Evolutionary conservation across 1,140 invertebrate genomes (phyloP), one percentile per base, ranked within the genome.

Genomic region (Periplaneta americana): DNA sequence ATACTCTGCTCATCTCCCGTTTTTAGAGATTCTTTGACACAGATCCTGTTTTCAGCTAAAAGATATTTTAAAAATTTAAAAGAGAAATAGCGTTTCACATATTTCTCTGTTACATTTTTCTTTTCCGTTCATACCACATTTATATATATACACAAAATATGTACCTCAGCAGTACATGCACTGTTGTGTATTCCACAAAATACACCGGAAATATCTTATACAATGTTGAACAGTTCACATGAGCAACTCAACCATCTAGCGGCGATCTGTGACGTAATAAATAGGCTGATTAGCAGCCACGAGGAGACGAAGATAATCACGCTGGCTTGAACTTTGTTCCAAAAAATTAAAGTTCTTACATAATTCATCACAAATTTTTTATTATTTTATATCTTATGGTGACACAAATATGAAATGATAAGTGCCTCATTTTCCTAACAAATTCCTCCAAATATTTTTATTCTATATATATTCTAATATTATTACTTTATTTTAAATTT

Each of bases 361-460:
- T n/a, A 31, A 39, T 78, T 78, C 76, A 78, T 78, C 76, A 78
- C 76, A 78, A 78, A 28, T 78, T 39, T 75, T 78, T 22, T 78
- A 78, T 39, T 78, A 5, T n/a, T 78, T 39, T 28, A n/a, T 39
- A 15, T 2, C 22, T 66, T 28, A 66, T 39, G 76, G 76, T 34
- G 76, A 78, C 37, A 31, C 37, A 35, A 78, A 78, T 78, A 35
- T 34, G 31, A 78, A 78, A 39, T 34, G 34, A 28, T 78, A 78
- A 75, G 37, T 37, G 34, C 34, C 37, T 36, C 75, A 34, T 76
- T 9, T 39, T 35, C 31, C 33, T 78, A 66, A n/a, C 48, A 66
- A 66, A 66, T n/a, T 66, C 48, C 48, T 57, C 32, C 33, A 48
- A 32, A 79, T 36, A 79, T n/a, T 39, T 32, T 39, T n/a, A 48